Conservation (phyloP, 2,888 invertebrate species). For the Rhingia campestris region DNA sequence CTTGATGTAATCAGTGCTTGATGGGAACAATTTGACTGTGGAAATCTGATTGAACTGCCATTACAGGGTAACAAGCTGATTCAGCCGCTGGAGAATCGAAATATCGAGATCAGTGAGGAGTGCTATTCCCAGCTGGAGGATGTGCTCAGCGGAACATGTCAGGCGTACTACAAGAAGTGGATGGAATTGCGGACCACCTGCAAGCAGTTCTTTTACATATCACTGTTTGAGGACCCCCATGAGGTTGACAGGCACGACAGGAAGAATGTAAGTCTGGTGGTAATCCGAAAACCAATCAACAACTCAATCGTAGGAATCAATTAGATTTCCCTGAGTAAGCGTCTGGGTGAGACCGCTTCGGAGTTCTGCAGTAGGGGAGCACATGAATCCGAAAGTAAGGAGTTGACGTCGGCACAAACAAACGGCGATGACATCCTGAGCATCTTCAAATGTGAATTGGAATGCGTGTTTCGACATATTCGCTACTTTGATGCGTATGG, state of each 20-base stretch:
- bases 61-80: slow-evolving; percentile 60
- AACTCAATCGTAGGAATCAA: background rate
- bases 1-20: slow-evolving; percentile 74
- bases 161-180: slow-evolving; percentile 75
- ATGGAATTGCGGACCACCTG: slow-evolving; percentile 59
- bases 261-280: slow-evolving; percentile 43
- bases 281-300: background rate
- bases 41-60: slow-evolving; percentile 29
- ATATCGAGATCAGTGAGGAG: slow-evolving; percentile 48
- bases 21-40: slow-evolving; percentile 1
- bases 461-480: slow-evolving; percentile 75
- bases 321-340: slow-evolving; percentile 47
- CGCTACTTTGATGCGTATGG: slow-evolving; percentile 77
- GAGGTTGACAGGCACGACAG: slow-evolving; percentile 27
- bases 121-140: slow-evolving; percentile 59
- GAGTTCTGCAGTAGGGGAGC: slow-evolving; percentile 74
- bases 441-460: slow-evolving; percentile 68
- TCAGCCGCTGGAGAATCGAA: slow-evolving; percentile 58
- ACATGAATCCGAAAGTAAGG: slow-evolving; percentile 2
- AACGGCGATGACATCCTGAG: slow-evolving; percentile 38
- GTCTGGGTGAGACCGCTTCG: slow-evolving; percentile 67
- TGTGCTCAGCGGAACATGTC: slow-evolving; percentile 75
- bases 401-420: slow-evolving; percentile 53
- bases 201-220: slow-evolving; percentile 40
- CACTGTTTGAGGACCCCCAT: slow-evolving; percentile 55